Conservation (phyloP, 2,113 vertebrate genomes). For the Heliornis fulica region DNA sequence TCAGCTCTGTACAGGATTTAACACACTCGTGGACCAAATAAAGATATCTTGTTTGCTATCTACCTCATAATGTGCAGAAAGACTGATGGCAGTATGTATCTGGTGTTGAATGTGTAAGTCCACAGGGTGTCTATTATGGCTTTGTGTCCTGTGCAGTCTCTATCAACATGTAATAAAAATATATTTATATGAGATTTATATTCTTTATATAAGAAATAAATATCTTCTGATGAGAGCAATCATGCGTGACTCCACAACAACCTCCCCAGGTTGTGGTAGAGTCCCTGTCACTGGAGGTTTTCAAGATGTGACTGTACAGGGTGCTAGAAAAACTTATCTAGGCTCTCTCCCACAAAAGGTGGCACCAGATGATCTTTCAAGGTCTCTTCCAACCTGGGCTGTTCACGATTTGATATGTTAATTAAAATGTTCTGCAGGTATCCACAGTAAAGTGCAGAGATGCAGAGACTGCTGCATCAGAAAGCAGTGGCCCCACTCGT, state of each 20-base stretch:
- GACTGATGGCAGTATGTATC: background rate
- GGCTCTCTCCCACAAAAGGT: background rate
- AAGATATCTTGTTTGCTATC: conserved; percentile 55
- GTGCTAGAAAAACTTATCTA: background rate
- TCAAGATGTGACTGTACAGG: background rate
- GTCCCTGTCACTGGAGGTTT: background rate
- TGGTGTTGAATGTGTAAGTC: background rate
- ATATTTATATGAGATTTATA: no score
- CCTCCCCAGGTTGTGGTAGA: background rate
- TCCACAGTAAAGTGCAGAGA: background rate
- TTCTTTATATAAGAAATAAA: background rate
- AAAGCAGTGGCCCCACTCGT: background rate
- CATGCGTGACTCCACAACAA: background rate
- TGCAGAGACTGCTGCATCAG: background rate
- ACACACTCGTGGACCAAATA: conserved; percentile 47
- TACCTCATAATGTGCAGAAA: conserved; percentile 52
- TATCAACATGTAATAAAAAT: background rate
- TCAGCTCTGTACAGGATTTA: conserved; percentile 46
- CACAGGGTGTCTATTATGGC: background rate
- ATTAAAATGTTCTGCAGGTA: background rate
- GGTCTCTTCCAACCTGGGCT: background rate
- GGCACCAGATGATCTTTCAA: background rate
- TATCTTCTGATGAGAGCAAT: background rate
- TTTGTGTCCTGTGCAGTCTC: background rate
- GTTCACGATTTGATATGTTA: background rate